phyloP scores from a whole-genome alignment of 2,113 vertebrate genomes.

The Chamaetylas fuelleborni region DNA sequence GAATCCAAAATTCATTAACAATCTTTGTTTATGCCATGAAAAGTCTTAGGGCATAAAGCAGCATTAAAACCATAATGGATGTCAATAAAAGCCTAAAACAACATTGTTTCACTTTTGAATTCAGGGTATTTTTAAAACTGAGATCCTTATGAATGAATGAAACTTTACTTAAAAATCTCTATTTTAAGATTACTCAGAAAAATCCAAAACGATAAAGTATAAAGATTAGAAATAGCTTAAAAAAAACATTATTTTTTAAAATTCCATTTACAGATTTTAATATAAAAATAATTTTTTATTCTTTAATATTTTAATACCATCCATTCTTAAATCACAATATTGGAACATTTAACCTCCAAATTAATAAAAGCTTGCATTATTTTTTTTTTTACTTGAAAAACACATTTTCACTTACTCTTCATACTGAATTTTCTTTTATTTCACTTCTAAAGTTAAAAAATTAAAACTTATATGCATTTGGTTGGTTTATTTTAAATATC shows the following conservation, averaged over 20 bases:
- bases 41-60: neutral
- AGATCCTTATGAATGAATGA: neutral
- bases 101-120: neutral
- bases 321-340: neutral
- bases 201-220: neutral
- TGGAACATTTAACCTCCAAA: neutral
- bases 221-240: neutral
- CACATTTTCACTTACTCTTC: neutral
- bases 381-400: neutral
- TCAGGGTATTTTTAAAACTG: neutral
- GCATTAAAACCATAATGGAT: neutral
- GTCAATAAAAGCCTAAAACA: neutral
- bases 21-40: neutral
- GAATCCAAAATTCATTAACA: neutral
- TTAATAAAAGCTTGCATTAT: neutral
- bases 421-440: neutral
- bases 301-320: neutral
- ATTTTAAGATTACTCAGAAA: neutral
- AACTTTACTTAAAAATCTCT: neutral
- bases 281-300: neutral
- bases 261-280: rapidly evolving
- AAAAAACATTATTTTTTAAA: neutral
- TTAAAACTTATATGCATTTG: neutral
- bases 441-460: neutral
- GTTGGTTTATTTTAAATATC: neutral